A percentile compares a stretch with the other conserved stretches of the same genome.
Conservation (phyloP, 2,888 invertebrate genomes). For the Acleris laterana region DNA sequence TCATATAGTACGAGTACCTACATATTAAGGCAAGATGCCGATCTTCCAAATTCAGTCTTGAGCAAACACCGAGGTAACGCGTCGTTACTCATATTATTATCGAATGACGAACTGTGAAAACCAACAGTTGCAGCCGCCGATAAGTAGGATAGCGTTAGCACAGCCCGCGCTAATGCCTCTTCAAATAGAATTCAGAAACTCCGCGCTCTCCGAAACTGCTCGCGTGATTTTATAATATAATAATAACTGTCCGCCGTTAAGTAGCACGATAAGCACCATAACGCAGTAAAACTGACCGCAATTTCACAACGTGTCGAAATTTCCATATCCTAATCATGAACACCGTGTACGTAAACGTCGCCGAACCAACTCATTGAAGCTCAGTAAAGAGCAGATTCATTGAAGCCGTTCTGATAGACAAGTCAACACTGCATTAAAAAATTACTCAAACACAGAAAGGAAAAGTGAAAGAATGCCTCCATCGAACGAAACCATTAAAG, state of each 20-base stretch:
- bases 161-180: conserved; percentile 62
- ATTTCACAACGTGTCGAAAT: conserved; percentile 62
- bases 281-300: conserved; percentile 65
- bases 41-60: conserved; percentile 46
- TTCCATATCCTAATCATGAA: conserved; percentile 29
- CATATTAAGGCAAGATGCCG: conserved; percentile 39
- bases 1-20: conserved; percentile 62
- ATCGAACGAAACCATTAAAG: conserved; percentile 64
- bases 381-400: conserved; percentile 31
- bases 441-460: conserved; percentile 57
- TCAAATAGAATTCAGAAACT: conserved; percentile 67
- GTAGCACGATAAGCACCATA: conserved; percentile 62
- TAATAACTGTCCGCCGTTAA: conserved; percentile 74
- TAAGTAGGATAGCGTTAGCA: conserved; percentile 78
- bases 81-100: conserved; percentile 61
- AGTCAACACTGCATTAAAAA: conserved; percentile 35
- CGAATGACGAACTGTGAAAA: conserved; percentile 67
- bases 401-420: conserved; percentile 40
- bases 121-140: conserved; percentile 63
- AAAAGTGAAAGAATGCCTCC: conserved; percentile 72
- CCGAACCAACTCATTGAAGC: conserved; percentile 3
- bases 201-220: conserved; percentile 57
- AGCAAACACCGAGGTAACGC: conserved; percentile 52
- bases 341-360: conserved; percentile 17
- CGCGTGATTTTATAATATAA: conserved; percentile 82